Conservation (phyloP, 1,140 invertebrate species). For the Lamellibrachia luymesi region DNA sequence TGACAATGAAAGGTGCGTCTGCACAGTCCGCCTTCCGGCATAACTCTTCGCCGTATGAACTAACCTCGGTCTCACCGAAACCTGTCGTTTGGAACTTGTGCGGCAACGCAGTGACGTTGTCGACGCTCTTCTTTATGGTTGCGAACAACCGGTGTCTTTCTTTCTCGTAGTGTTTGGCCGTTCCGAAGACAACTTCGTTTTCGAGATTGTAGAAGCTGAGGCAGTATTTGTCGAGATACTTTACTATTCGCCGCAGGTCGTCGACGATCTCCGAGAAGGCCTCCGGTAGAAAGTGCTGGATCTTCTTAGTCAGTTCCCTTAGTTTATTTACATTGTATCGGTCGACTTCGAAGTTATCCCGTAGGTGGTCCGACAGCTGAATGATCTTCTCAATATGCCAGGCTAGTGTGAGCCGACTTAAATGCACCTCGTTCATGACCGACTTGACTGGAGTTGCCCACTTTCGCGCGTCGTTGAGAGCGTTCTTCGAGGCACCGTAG, state of each 20-base stretch:
- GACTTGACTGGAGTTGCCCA: background rate
- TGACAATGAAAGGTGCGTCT: constrained; percentile 37
- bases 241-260: constrained; percentile 10
- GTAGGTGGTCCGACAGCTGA: background rate
- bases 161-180: constrained; percentile 37
- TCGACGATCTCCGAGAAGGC: constrained; percentile 17
- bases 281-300: constrained; percentile 12
- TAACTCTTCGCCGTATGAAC: constrained; percentile 32
- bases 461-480: background rate
- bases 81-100: constrained; percentile 20
- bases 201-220: constrained; percentile 40
- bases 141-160: constrained; percentile 33
- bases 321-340: background rate
- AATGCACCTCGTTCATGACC: background rate
- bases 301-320: background rate
- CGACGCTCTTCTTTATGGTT: constrained; percentile 20
- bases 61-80: constrained; percentile 21
- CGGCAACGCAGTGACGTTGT: background rate
- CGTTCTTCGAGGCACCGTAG: background rate
- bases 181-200: constrained; percentile 34
- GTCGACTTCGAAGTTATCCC: background rate
- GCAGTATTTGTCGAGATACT: constrained; percentile 37
- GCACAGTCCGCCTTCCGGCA: constrained; percentile 35
- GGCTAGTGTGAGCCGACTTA: background rate
- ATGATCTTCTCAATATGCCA: constrained; percentile 12